phyloP scores from a whole-genome alignment of 2,797 vertebrate species.

The Cephalopachus bancanus region DNA sequence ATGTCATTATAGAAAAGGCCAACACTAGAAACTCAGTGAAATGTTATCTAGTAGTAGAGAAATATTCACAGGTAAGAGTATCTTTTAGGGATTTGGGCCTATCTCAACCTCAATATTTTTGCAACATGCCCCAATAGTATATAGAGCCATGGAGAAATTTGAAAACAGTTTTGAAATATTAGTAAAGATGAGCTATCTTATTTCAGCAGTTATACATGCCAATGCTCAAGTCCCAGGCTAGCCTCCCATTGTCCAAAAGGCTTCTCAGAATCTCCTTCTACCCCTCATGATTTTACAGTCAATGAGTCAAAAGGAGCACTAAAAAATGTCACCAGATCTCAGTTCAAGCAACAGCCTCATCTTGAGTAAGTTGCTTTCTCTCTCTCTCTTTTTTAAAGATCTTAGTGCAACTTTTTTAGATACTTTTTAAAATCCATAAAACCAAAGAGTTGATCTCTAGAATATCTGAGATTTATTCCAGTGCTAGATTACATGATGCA shows the following conservation, averaged over 20 bases:
- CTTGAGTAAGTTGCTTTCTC: background rate
- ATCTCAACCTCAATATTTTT: background rate
- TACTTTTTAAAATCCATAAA: background rate
- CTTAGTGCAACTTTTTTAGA: background rate
- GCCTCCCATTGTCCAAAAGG: background rate
- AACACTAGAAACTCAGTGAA: background rate
- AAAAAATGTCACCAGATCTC: background rate
- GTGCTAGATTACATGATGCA: background rate
- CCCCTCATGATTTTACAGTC: background rate
- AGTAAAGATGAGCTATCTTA: background rate
- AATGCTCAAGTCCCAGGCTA: background rate
- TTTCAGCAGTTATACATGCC: background rate
- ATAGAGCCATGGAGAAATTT: background rate
- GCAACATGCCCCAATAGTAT: background rate
- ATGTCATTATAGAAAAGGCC: background rate
- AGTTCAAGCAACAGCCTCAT: background rate
- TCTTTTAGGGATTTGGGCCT: background rate
- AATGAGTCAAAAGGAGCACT: background rate
- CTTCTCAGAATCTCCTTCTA: background rate
- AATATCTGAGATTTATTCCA: background rate
- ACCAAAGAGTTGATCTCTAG: background rate
- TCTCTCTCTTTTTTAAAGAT: no score
- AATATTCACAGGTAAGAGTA: background rate
- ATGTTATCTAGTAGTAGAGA: background rate
- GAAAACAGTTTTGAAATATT: conserved; percentile 18